Evolutionary conservation across 2,888 invertebrate species (phyloP), one percentile per base, ranked within the genome.

Genomic region (Acanthosepion esculentum): DNA sequence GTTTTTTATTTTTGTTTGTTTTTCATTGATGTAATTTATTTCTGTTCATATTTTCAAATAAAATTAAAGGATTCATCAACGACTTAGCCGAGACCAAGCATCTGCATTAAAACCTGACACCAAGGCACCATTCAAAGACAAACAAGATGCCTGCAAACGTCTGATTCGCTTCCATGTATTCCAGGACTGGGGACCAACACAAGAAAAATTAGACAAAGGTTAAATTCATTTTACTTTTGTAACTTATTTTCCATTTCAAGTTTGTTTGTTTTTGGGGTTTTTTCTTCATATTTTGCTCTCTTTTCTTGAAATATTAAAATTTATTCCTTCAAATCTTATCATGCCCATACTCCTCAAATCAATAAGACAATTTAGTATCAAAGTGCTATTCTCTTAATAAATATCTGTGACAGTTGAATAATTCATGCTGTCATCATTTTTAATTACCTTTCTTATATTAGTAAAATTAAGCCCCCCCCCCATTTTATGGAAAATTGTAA

Each of bases 121-220:
- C 94, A 98, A 98, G 95, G 98, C 98, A 94, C 98, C 98, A 33
- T 98, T 98, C 95, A 95, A 95, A 48, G 96, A 96, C 41, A 95
- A 95, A 96, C 98, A 98, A 95, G 98, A 98, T 97, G 98, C 98
- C 0, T 98, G 98, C 96, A 98, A 98, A 96, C 98, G 98, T 94
- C 97, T 98, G 94, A 98, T 98, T 94, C 98, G 98, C 96, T 98
- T 98, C 97, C 98, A 98, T 97, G 98, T 98, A 95, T 98, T 98
- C 97, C 98, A 98, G 96, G 94, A 92, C n/a, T 95, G 95, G 94
- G 96, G 96, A 41, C 98, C 98, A 92, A 97, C 98, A 78, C 98
- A 98, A 94, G 98, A 98, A 95, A 98, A 98, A 95, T 95, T 97
- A 41, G 98, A 98, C 96, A 97, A 96, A 96, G 97, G 97, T 97